These are phyloP conservation scores for Lophius americanus DNA, from an alignment of 2,797 vertebrate genomes.

Conservation along the genomic window DNA sequence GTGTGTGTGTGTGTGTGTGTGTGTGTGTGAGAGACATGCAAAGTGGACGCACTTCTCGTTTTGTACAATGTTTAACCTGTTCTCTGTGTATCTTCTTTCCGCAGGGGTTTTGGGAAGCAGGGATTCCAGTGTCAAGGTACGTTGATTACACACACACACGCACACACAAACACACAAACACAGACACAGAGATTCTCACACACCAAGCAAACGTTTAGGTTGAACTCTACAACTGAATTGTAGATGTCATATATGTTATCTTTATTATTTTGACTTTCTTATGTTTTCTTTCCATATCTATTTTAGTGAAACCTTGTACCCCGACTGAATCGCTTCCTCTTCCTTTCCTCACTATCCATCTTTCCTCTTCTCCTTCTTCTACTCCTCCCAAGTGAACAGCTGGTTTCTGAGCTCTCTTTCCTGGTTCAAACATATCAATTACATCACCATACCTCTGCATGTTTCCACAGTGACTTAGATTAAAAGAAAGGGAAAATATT, in stretches of 20 bases:
- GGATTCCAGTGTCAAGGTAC: conserved; percentile 99
- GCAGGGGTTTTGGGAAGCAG: conserved; percentile 97
- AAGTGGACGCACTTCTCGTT: not conserved
- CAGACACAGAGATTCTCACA: not conserved
- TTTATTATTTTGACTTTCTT: not conserved
- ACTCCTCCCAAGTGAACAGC: not conserved
- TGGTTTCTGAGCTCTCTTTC: not conserved
- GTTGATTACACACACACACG: conserved; percentile 47
- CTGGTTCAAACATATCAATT: not conserved
- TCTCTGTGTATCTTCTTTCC: conserved; percentile 56
- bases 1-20: conserved; percentile 1
- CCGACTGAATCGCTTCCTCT: not conserved
- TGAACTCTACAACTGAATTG: no score
- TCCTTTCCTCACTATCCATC: not conserved
- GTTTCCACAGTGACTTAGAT: not conserved
- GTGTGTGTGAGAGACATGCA: not conserved
- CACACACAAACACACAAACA: not conserved
- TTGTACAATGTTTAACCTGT: conserved; percentile 34
- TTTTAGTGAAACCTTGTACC: not conserved
- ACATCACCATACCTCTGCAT: not conserved
- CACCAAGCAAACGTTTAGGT: no score
- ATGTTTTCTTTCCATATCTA: not conserved
- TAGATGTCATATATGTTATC: not conserved
- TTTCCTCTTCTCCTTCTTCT: not conserved
- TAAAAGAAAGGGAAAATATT: not conserved